phyloP scores from a whole-genome alignment of 2,113 vertebrate genomes.

The Rhynchomys soricoides region DNA sequence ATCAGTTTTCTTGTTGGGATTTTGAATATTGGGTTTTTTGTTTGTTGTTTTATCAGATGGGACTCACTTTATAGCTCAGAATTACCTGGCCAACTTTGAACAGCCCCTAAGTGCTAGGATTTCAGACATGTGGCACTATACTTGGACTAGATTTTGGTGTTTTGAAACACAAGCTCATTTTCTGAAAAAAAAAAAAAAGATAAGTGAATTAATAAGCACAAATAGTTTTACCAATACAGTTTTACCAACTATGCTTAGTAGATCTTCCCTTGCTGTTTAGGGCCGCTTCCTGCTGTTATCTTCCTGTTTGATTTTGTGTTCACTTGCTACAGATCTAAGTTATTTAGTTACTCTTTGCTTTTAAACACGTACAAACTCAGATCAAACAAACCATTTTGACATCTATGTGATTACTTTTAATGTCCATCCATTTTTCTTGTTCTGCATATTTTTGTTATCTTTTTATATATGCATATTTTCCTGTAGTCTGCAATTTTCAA shows the following conservation, averaged over 20 bases:
- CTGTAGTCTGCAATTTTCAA: background rate
- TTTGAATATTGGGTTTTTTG: background rate
- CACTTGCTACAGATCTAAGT: background rate
- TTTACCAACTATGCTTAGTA: background rate
- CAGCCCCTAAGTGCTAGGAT: too few species aligned
- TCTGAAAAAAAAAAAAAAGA: background rate
- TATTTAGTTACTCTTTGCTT: background rate
- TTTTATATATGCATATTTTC: background rate
- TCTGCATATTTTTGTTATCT: background rate
- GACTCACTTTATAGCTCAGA: background rate
- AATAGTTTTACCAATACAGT: background rate
- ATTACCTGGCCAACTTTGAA: background rate
- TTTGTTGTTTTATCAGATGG: background rate
- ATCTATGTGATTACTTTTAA: background rate
- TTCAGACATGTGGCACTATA: background rate
- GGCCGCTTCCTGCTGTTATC: background rate
- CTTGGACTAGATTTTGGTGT: background rate
- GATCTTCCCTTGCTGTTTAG: background rate
- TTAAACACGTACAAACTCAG: background rate
- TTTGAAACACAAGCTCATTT: background rate
- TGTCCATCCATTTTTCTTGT: constrained; percentile 2
- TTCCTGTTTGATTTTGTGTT: background rate
- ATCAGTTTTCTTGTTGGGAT: background rate
- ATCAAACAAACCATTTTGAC: background rate
- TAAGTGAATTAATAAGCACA: background rate